Base-by-base conservation (phyloP, 2,797 vertebrate genomes). In the Sebastes kiyomatsui region DNA sequence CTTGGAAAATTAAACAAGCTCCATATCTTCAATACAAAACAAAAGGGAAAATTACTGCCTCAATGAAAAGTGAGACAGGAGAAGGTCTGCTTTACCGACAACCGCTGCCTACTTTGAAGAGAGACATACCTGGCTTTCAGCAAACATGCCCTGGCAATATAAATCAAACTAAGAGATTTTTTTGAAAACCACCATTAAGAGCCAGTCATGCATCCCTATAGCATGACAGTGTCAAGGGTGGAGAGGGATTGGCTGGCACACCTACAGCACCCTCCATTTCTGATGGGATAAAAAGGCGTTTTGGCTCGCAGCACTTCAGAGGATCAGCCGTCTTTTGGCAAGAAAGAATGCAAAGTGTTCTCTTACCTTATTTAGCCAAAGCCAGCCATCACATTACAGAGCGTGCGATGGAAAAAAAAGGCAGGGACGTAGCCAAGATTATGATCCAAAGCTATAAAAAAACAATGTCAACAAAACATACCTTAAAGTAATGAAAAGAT, bases 141-240 rank as follows among this genome's bases (percentile, higher is more conserved):
- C 74, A 89, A 91, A 95, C 89, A 87, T 89, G 92, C 88, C 91
- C 77, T 28, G 56, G 83, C 88, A 87, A 77, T 88, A 91, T 87
- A 90, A 94, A 94, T 93, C 91, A 90, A 68, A 82, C 69, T 30
- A 79, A 84, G 89, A 90, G 79, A 92, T 87, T 90, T 90, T 84
- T 90, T 87, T 84, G 85, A 92, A 92, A 94, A 90, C 87, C 91
- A 81, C 85, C 91, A 94, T 94, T 93, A 92, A 83, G 82, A 93
- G 52, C 77, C 87, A 94, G 93, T 93, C 93, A 94, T 89, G 91
- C 93, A 85, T 93, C 88, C 33, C 75, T 49, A 75, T 77, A 88
- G 90, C 87, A 88, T 89, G 93, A 92, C 91, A 90, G 75, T 87
- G 91, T 92, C 71, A 80, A 89, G 88, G 89, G 89, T 85, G 82